Percentiles rank a stretch among this genome's conserved stretches.
These are phyloP conservation scores for Gastrophryne carolinensis DNA, from an alignment of 2,797 vertebrate species.

Conservation along the genomic window DNA sequence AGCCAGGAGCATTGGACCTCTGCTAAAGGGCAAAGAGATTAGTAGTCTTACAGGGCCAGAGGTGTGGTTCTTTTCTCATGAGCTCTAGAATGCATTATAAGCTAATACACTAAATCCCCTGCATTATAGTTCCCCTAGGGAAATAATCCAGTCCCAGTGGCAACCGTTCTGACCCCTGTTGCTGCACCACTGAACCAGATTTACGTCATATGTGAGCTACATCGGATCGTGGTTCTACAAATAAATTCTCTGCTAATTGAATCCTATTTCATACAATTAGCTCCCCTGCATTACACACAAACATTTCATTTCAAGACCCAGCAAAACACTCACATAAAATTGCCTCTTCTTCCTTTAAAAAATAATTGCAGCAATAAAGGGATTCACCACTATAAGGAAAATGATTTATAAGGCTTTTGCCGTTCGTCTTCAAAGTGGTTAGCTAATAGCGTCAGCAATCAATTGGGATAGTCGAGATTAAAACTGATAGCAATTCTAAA, in stretches of 20 bases:
- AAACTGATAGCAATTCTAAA: neutral
- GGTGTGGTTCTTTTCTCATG: no score
- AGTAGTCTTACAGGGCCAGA: no score
- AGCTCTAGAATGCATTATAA: no score
- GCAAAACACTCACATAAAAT: conserved; percentile 5
- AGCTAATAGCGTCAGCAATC: conserved; percentile 10
- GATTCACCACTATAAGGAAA: neutral
- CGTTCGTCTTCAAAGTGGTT: neutral
- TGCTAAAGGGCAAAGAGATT: no score
- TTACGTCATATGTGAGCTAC: no score
- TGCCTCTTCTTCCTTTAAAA: neutral
- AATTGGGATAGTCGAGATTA: neutral
- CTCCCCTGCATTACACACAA: neutral
- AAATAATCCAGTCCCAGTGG: no score
- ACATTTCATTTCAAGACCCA: neutral
- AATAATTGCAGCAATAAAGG: neutral
- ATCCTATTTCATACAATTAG: neutral
- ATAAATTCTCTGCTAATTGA: neutral
- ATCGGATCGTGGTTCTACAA: neutral
- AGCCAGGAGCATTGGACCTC: no score
- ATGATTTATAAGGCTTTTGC: neutral
- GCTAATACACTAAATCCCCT: no score
- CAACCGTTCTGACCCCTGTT: no score
- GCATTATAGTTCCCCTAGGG: no score
- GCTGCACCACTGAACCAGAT: no score